Conservation (phyloP, 2,797 vertebrate genomes). For the Limosa lapponica region DNA sequence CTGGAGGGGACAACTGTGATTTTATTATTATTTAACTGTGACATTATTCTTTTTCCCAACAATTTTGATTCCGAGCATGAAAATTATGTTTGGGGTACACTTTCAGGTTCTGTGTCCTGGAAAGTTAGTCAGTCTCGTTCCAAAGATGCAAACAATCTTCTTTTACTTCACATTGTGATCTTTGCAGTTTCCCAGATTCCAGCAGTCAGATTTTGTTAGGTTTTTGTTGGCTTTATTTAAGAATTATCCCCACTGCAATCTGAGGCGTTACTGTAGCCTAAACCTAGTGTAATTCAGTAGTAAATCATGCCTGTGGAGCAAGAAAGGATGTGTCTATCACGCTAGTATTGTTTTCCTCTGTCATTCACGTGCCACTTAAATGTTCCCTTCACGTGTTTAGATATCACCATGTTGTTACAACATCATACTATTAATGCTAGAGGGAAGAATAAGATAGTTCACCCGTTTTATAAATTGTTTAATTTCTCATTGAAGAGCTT, state of each 20-base stretch:
- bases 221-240: background rate
- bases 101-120: background rate
- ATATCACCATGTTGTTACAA: background rate
- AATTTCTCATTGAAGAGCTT: conserved; percentile 27
- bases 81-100: background rate
- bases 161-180: background rate
- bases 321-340: background rate
- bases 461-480: conserved; percentile 27
- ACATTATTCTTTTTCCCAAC: background rate
- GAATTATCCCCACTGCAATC: background rate
- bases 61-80: background rate
- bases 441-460: background rate
- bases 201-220: background rate
- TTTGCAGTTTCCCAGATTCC: background rate
- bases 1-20: background rate
- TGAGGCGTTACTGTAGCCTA: background rate
- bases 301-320: background rate
- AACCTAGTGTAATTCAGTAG: background rate
- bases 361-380: background rate
- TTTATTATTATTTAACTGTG: background rate
- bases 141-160: background rate
- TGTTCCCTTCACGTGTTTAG: background rate
- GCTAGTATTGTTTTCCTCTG: background rate
- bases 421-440: background rate
- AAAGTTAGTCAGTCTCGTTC: background rate